Evolutionary conservation across 2,113 vertebrate species (phyloP).

Genomic region (Scomber colias): DNA sequence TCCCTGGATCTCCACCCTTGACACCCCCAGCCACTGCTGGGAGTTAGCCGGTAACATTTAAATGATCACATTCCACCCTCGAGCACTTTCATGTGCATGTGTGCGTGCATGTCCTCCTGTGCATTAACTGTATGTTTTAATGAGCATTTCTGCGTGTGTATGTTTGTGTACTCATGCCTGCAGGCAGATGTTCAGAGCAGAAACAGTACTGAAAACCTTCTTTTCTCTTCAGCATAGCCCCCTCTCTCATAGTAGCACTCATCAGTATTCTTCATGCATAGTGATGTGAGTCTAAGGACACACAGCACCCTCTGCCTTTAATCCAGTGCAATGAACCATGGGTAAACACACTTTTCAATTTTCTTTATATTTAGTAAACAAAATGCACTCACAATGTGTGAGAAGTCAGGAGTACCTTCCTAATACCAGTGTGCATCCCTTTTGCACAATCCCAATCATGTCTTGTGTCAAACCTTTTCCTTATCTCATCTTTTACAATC

Average conservation of each 20-base stretch:
- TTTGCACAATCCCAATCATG: neutral
- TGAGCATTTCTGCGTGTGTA: slow-evolving; percentile 14
- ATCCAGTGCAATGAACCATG: slow-evolving; percentile 62
- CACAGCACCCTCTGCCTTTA: slow-evolving; percentile 82
- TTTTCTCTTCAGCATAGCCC: slow-evolving; percentile 72
- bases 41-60: slow-evolving; percentile 69
- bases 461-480: slow-evolving; percentile 4
- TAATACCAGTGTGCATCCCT: slow-evolving; percentile 12
- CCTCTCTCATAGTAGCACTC: slow-evolving; percentile 45
- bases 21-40: slow-evolving; percentile 21
- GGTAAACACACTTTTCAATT: slow-evolving; percentile 59
- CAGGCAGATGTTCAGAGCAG: slow-evolving; percentile 80
- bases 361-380: slow-evolving; percentile 31
- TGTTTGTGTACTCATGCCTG: slow-evolving; percentile 54
- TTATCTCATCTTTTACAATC: neutral
- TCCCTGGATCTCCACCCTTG: slow-evolving; percentile 40
- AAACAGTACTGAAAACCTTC: slow-evolving; percentile 75
- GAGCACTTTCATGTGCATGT: slow-evolving; percentile 59
- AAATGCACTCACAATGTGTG: slow-evolving; percentile 18
- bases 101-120: slow-evolving; percentile 5
- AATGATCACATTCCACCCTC: slow-evolving; percentile 71
- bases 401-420: slow-evolving; percentile 11
- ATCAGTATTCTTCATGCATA: slow-evolving; percentile 73
- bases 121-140: slow-evolving; percentile 30
- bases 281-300: slow-evolving; percentile 60